Evolutionary conservation across 2,797 vertebrate species (phyloP).

Genomic region (Platalea minor): DNA sequence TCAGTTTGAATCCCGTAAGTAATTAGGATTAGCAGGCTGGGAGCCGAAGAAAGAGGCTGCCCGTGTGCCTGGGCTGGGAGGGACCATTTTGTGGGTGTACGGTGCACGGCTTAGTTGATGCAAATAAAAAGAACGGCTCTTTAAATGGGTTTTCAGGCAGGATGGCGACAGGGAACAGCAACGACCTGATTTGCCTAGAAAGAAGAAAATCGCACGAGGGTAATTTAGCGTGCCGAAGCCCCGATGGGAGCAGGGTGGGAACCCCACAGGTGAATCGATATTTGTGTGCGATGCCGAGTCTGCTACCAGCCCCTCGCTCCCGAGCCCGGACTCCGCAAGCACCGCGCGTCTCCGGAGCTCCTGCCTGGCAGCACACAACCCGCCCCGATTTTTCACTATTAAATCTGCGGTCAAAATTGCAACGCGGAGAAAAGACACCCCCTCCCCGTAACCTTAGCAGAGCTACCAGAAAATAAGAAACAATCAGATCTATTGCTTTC

Average conservation of each 20-base stretch:
- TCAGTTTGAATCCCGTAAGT: slow-evolving; percentile 45
- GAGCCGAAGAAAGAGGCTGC: slow-evolving; percentile 1
- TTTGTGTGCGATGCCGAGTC: background rate
- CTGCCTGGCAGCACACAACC: background rate
- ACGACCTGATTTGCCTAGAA: background rate
- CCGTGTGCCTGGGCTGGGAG: background rate
- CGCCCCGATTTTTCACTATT: background rate
- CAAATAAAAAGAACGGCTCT: background rate
- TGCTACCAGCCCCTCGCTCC: background rate
- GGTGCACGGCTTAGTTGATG: background rate
- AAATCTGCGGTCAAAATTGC: background rate
- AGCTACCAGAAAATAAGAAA: background rate
- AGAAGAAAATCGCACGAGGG: background rate
- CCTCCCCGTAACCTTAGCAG: background rate
- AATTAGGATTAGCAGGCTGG: slow-evolving; percentile 33
- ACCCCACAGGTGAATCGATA: background rate
- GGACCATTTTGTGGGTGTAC: slow-evolving; percentile 31
- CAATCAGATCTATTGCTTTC: background rate
- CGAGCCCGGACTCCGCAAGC: background rate
- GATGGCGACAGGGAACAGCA: background rate
- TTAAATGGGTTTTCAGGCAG: background rate
- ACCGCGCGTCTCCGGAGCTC: background rate
- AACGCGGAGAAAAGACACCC: background rate
- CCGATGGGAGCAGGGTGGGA: background rate
- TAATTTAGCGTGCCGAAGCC: background rate